Evolutionary conservation across 2,888 invertebrate genomes (phyloP), one percentile per base, ranked within the genome.

Genomic region (Acholoe squamosa): DNA sequence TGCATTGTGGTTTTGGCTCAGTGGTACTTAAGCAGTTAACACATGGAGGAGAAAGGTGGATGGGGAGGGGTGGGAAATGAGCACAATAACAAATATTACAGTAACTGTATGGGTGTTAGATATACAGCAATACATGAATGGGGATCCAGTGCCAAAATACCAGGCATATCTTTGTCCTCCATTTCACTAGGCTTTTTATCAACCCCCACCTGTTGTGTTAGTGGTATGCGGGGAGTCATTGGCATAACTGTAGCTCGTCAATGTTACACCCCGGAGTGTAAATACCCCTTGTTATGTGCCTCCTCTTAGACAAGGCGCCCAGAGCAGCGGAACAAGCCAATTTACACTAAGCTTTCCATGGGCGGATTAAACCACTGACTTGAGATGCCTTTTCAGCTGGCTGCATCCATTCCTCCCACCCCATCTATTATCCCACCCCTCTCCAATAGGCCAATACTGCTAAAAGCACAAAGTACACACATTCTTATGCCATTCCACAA

Each of bases 251-350:
- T 3, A 22, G 3, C 71, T 16, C 71, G 71, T 28, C 31, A 71
- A 71, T 16, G 71, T 25, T 28, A 71, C 71, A 28, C 71, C 25
- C 71, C 3, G 71, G 12, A 71, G 28, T 71, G 71, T 71, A 71
- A 71, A 71, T 71, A 71, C 12, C 25, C 31, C 71, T 71, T 71
- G 71, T 71, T 71, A 71, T 71, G 28, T 71, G 14, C 71, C 71
- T n/a, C 71, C 71, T 28, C 71, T 14, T 28, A 28, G 71, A 71
- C 71, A 71, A 71, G 28, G 14, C 22, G 43, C 43, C 16, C 43
- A 84, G 33, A 84, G n/a, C 84, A 12, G 43, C 43, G 51, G 84
- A 84, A 84, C 84, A 84, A 84, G 51, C 84, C 84, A 84, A 84
- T 84, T 84, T 84, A 84, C 43, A 51, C 84, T 84, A n/a, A n/a